Base-by-base conservation (phyloP, 1,140 invertebrate species). In the Danaus plexippus region DNA sequence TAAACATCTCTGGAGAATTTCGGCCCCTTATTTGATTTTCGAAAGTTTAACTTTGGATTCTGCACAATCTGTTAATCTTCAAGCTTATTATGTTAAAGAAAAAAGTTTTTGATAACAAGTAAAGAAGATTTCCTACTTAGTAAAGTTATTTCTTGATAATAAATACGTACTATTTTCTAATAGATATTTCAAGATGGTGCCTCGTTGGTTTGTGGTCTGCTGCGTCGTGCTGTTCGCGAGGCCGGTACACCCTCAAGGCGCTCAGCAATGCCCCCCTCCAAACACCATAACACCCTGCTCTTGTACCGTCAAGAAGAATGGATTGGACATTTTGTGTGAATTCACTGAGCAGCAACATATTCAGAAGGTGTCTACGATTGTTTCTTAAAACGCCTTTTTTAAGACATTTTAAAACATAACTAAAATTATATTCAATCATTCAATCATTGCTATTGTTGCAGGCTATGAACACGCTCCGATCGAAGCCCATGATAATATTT, bases 321-420 rank as follows among this genome's bases (percentile, higher is more conserved):
- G 95, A 7, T 87, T 97, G 63, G 95, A 96, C 73, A 92, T 97
- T 45, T 88, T 94, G 15, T 96, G 95, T 88, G 94, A 96, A 85
- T 92, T 92, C 63, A 95, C 94, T 9, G 93, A 94, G 67, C 88
- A 92, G 57, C 80, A 87, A 40, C 92, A 94, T 65, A 94, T 96
- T 71, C 89, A 84, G 64, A 87, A 82, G 76, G 83, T 85, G 61
- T 9, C 1, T 11, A 45, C 11, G 12, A 45, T n/a, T 45, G 44
- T n/a, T 44, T 9, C 2, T n/a, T 45, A 45, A 45, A 45, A n/a
- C 44, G 0, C 4, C 5, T 9, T 2, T 45, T n/a, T 32, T 6
- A 32, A 32, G 22, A 32, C 7, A 32, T 6, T 32, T 6, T 32
- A 32, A 32, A 32, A 3, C 7, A 7, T 45, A 45, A 45, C 44